phyloP scores from a whole-genome alignment of 2,113 vertebrate genomes.

The Proteles cristata region DNA sequence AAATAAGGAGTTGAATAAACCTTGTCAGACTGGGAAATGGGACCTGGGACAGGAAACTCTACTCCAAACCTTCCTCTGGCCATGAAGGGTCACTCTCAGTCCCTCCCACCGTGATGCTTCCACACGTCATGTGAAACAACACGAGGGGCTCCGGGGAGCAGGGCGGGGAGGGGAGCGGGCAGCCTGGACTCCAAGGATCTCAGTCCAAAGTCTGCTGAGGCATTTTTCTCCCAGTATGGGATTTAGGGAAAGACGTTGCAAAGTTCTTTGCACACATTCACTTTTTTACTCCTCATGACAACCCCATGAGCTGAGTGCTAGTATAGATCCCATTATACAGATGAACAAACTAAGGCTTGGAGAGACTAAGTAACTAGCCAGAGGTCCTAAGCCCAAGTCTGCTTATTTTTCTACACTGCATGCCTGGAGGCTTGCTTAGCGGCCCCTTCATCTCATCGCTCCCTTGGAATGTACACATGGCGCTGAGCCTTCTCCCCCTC shows the following conservation, averaged over 20 bases:
- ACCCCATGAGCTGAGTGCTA: not conserved
- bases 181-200: not conserved
- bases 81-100: not conserved
- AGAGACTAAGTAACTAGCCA: not conserved
- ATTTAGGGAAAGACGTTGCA: not conserved
- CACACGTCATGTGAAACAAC: not conserved
- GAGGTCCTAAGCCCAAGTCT: not conserved
- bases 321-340: not conserved
- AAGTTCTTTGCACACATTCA: not conserved
- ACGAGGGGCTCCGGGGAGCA: not conserved
- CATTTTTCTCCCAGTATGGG: not conserved
- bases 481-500: not conserved
- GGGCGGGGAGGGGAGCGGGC: too few species aligned
- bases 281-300: not conserved
- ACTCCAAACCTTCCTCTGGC: not conserved
- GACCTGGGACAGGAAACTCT: not conserved
- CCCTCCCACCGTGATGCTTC: not conserved
- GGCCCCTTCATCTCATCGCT: not conserved
- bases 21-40: not conserved
- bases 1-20: not conserved
- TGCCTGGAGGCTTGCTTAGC: not conserved
- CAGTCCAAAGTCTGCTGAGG: not conserved
- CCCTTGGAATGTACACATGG: not conserved
- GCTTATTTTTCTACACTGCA: not conserved
- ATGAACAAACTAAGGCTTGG: not conserved